Evolutionary conservation across 1,140 invertebrate genomes (phyloP).

Genomic region (Drosophila prosaltans): DNA sequence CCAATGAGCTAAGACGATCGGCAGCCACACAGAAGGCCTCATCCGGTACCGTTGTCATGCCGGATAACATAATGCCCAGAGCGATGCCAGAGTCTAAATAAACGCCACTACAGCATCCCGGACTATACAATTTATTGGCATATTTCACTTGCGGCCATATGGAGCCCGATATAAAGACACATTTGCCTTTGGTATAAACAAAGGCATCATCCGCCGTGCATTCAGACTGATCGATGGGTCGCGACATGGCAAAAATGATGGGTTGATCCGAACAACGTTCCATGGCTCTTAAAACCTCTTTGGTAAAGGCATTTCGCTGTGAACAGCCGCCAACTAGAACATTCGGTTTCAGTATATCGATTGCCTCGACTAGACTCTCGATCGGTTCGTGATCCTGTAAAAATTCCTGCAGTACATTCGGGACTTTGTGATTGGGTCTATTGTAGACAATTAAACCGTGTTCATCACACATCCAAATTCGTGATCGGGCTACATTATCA

Average conservation of each 20-base stretch:
- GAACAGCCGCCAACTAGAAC: slow-evolving; percentile 95
- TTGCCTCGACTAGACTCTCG: slow-evolving; percentile 89
- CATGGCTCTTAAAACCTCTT: slow-evolving; percentile 93
- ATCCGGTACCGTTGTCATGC: slow-evolving; percentile 93
- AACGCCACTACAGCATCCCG: slow-evolving; percentile 97
- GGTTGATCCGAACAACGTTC: slow-evolving; percentile 85
- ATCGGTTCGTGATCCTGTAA: slow-evolving; percentile 89
- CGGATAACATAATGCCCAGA: slow-evolving; percentile 91
- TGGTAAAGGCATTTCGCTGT: slow-evolving; percentile 92
- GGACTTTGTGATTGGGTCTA: slow-evolving; percentile 89
- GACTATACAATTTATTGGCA: slow-evolving; percentile 90
- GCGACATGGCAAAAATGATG: slow-evolving; percentile 96
- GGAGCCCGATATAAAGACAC: slow-evolving; percentile 95
- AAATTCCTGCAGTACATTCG: slow-evolving; percentile 90
- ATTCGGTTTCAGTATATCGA: slow-evolving; percentile 91
- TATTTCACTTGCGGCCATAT: slow-evolving; percentile 92
- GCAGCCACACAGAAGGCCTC: slow-evolving; percentile 95
- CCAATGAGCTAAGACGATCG: slow-evolving; percentile 90
- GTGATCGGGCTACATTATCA: slow-evolving; percentile 88
- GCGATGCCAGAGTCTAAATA: slow-evolving; percentile 97
- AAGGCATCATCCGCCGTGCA: slow-evolving; percentile 97
- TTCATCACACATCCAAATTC: slow-evolving; percentile 90
- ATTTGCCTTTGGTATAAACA: slow-evolving; percentile 88
- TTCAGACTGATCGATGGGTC: slow-evolving; percentile 96
- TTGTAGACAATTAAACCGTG: slow-evolving; percentile 89